Evolutionary conservation across 2,888 invertebrate species (phyloP), one percentile per base, ranked within the genome.

Genomic region (Drosophila lacicola): DNA sequence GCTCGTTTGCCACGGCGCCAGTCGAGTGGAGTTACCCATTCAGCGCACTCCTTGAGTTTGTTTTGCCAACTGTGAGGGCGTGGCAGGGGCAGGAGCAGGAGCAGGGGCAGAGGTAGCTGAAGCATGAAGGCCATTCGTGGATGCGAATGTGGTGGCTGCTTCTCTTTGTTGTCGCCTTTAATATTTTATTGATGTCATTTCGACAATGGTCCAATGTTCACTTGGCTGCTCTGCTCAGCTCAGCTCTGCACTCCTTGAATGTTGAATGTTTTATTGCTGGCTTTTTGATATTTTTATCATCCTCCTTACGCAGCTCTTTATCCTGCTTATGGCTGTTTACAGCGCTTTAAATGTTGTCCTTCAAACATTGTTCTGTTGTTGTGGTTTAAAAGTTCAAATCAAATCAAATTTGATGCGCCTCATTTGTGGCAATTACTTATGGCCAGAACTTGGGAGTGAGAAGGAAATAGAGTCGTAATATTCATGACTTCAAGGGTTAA

Each of bases 161-260:
- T 51, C 63, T 64, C 67, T 74, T 70, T 73, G 60, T 70, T 83
- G 73, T 68, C 67, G 61, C 71, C 68, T 78, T 84, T 70, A 80
- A 81, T 81, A 75, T 87, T 84, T 87, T 87, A 87, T 87, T 85
- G 78, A 87, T 84, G 89, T 82, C 82, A 76, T 86, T 86, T 77
- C 68, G 76, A 87, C 85, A 89, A 87, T 81, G 58, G 70, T 79
- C 61, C 69, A 74, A 67, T 80, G 77, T 65, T 80, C 77, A 85
- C 82, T 84, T 82, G 72, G 64, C 57, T 74, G 82, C 80, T 66
- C 60, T 13, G 47, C 29, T 50, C 54, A 36, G 25, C 44, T 71
- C 39, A 14, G 50, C 54, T 47, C 46, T 8, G 37, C 61, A 50
- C 53, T 80, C 10, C 63, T 64, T 56, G 44, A 62, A 62, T 54